These are phyloP conservation scores for Plusia festucae DNA, from an alignment of 2,888 invertebrate species.

Conservation along the genomic window DNA sequence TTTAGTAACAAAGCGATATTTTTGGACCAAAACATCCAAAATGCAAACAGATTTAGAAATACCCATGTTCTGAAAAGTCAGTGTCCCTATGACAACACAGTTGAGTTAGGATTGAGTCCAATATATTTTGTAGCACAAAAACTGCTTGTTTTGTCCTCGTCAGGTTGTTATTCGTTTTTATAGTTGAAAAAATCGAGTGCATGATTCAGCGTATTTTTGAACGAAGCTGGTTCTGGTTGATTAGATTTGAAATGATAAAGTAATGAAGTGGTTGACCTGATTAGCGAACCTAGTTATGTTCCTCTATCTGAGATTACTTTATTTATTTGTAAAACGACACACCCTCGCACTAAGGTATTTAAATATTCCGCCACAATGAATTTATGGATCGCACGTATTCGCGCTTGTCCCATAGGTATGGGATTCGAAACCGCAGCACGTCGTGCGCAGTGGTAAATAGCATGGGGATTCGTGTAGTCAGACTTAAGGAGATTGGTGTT, in stretches of 20 bases:
- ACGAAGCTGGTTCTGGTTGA: slow-evolving; percentile 34
- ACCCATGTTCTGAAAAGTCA: neutral
- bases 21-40: neutral
- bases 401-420: too few species aligned
- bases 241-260: slow-evolving; percentile 47
- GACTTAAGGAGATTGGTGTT: too few species aligned
- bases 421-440: too few species aligned
- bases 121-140: slow-evolving; percentile 10
- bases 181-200: slow-evolving; percentile 20
- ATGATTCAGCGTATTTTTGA: slow-evolving; percentile 39
- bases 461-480: too few species aligned
- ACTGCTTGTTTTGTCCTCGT: slow-evolving; percentile 13
- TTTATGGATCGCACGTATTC: too few species aligned
- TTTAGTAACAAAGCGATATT: neutral
- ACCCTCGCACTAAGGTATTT: too few species aligned
- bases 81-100: slow-evolving; percentile 17
- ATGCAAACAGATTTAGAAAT: slow-evolving; percentile 16
- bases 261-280: neutral
- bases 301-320: neutral
- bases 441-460: too few species aligned
- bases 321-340: too few species aligned
- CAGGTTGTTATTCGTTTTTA: slow-evolving; percentile 26
- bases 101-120: slow-evolving; percentile 13
- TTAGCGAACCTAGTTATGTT: neutral
- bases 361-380: too few species aligned